A percentile compares a stretch with the other conserved stretches of the same genome.
These are phyloP conservation scores for Minunthozetes semirufus DNA, from an alignment of 2,888 invertebrate species.

Conservation along the genomic window DNA sequence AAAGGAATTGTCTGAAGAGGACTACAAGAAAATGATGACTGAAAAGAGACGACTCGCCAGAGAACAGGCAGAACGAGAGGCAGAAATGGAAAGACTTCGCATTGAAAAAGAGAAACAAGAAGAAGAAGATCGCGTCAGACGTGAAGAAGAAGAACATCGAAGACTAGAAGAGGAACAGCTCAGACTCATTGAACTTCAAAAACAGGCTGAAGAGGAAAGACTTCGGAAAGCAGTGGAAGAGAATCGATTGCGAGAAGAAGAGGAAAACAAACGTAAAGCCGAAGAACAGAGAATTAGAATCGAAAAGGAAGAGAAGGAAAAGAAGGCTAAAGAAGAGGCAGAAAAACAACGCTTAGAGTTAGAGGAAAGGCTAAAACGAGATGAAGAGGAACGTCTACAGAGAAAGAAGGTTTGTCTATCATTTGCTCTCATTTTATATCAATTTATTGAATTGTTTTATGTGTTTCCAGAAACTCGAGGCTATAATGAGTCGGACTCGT, in stretches of 20 bases:
- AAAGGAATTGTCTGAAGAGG: constrained; percentile 72
- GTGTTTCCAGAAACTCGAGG: constrained; percentile 64
- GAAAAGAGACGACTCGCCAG: constrained; percentile 77
- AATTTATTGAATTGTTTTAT: neutral
- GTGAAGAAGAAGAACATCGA: constrained; percentile 76
- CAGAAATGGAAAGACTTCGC: constrained; percentile 68
- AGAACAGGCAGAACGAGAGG: constrained; percentile 84
- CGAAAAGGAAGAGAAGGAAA: constrained; percentile 48
- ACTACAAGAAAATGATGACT: constrained; percentile 87
- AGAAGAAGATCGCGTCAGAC: constrained; percentile 62
- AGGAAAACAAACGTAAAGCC: constrained; percentile 39
- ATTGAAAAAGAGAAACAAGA: constrained; percentile 54
- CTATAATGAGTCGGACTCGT: constrained; percentile 84
- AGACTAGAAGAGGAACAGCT: constrained; percentile 69
- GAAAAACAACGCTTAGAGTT: constrained; percentile 51
- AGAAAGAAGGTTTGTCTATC: constrained; percentile 60
- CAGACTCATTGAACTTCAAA: constrained; percentile 59
- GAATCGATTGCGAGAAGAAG: constrained; percentile 41
- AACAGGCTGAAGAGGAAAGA: constrained; percentile 74
- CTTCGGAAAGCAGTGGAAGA: constrained; percentile 68
- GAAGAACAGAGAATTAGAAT: constrained; percentile 39
- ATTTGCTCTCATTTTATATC: constrained; percentile 20
- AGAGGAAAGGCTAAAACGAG: constrained; percentile 66
- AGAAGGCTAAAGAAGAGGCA: constrained; percentile 74
- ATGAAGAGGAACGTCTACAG: constrained; percentile 80